These are phyloP conservation scores for Drosophila vallismaia DNA, from an alignment of 2,888 invertebrate species.

Conservation along the genomic window DNA sequence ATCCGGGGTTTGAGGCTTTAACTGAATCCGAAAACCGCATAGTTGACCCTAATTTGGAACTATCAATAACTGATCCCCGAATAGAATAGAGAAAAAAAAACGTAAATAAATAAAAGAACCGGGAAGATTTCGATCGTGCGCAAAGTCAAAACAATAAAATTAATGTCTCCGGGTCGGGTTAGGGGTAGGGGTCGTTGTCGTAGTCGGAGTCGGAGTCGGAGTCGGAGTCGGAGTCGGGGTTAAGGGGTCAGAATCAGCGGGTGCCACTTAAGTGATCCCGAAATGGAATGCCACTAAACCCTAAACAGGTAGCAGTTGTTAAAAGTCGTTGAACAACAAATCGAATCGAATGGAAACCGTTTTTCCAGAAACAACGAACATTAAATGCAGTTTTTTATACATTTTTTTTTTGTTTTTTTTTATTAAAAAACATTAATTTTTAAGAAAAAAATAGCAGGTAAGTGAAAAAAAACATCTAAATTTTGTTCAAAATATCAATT, in stretches of 20 bases:
- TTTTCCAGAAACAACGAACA: not conserved
- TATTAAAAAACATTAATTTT: no score
- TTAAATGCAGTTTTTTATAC: no score
- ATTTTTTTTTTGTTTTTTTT: no score
- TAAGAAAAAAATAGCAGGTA: no score
- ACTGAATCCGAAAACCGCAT: conserved; percentile 46
- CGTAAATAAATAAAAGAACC: conserved; percentile 5
- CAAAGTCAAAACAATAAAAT: conserved; percentile 77
- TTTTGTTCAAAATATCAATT: no score
- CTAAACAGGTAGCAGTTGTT: conserved; percentile 66
- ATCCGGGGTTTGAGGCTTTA: not conserved
- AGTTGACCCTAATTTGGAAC: conserved; percentile 78
- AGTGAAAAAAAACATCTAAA: no score
- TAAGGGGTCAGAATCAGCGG: conserved; percentile 53
- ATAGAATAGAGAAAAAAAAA: conserved; percentile 7
- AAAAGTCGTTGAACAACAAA: conserved; percentile 63
- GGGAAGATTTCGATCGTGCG: conserved; percentile 67
- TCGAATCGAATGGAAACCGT: conserved; percentile 13
- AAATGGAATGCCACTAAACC: conserved; percentile 33
- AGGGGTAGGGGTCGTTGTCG: conserved; percentile 16
- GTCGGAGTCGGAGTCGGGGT: no score
- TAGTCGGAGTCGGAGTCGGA: conserved; percentile 13
- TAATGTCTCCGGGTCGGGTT: conserved; percentile 68
- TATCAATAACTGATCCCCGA: conserved; percentile 72
- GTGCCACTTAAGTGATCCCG: conserved; percentile 61